These are phyloP conservation scores for Ispidina picta DNA, from an alignment of 2,797 vertebrate genomes.

Conservation along the genomic window DNA sequence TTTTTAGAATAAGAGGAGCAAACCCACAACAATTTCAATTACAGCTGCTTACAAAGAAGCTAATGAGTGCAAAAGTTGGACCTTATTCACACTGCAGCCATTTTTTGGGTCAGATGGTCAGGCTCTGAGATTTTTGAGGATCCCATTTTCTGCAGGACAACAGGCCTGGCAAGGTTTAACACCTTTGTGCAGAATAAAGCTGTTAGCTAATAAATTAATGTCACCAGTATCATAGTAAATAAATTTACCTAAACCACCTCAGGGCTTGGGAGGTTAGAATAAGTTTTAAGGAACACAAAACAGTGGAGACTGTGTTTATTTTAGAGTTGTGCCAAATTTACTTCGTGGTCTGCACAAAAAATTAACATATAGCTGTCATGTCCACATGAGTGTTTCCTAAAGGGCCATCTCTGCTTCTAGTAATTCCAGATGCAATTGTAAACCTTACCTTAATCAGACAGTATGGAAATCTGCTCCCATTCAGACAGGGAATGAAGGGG, in stretches of 20 bases:
- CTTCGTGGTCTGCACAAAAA: background rate
- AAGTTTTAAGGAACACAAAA: background rate
- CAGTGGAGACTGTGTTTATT: background rate
- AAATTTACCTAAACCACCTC: background rate
- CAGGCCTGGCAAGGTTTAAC: background rate
- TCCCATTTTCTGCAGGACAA: background rate
- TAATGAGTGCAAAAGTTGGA: constrained; percentile 23
- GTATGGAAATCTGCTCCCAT: background rate
- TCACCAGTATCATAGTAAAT: background rate
- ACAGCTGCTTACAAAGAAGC: background rate
- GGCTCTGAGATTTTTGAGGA: background rate
- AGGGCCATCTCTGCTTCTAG: background rate
- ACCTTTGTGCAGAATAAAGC: background rate
- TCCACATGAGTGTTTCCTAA: background rate
- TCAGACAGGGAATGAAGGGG: background rate
- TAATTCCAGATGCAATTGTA: background rate
- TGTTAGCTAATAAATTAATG: background rate
- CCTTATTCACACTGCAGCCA: background rate
- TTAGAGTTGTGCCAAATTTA: background rate
- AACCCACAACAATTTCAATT: background rate
- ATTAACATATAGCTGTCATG: background rate
- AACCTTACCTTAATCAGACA: background rate
- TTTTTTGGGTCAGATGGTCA: background rate
- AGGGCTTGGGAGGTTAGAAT: background rate
- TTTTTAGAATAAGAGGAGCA: background rate